phyloP scores from a whole-genome alignment of 2,113 vertebrate genomes.

The Junco hyemalis region DNA sequence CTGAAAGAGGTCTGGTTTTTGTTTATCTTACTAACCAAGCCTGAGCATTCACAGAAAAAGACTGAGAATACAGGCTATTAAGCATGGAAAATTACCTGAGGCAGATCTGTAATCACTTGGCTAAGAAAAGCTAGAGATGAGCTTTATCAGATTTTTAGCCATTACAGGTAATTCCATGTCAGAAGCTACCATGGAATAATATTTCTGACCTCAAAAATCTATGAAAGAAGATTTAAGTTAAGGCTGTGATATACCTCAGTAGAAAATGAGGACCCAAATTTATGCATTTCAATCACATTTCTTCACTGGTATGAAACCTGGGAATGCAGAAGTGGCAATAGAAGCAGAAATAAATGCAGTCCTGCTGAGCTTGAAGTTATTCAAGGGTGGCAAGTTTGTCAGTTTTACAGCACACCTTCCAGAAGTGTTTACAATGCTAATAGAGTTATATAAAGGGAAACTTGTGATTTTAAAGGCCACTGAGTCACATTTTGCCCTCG shows the following conservation, averaged over 20 bases:
- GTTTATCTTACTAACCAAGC: not conserved
- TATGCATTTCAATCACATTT: slow-evolving; percentile 10
- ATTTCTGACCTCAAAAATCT: not conserved
- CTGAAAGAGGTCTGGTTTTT: not conserved
- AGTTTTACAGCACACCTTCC: not conserved
- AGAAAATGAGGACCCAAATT: not conserved
- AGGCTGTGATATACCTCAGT: not conserved
- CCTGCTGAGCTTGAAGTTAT: not conserved
- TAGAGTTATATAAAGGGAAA: not conserved
- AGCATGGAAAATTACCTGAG: not conserved
- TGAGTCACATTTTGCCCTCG: slow-evolving; percentile 3
- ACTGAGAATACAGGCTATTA: not conserved
- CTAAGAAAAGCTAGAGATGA: not conserved
- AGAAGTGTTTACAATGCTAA: not conserved
- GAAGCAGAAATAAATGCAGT: not conserved
- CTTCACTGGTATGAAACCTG: not conserved
- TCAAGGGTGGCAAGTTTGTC: not conserved
- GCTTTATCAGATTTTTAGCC: not conserved
- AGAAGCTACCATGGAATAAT: not conserved
- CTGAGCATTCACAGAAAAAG: not conserved
- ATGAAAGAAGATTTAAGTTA: not conserved
- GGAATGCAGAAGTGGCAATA: not conserved
- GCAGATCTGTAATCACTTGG: not conserved
- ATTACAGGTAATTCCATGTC: not conserved
- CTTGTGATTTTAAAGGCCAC: not conserved